These are phyloP conservation scores for Anastrepha ludens DNA, from an alignment of 1,140 invertebrate species.

Conservation along the genomic window DNA sequence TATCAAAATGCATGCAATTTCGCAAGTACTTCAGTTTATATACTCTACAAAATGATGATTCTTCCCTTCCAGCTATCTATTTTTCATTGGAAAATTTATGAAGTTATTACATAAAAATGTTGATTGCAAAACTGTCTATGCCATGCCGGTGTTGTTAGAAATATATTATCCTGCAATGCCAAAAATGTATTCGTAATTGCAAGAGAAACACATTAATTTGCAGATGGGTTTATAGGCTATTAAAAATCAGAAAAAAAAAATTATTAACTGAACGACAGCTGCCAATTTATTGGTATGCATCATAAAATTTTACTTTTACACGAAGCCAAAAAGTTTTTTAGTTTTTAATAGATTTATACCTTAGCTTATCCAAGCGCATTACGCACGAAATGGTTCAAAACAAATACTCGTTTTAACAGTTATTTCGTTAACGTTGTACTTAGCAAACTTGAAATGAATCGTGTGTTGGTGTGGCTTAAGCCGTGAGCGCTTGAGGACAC, in stretches of 20 bases:
- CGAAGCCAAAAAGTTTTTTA: background rate
- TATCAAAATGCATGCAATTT: background rate
- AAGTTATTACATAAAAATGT: too few species aligned
- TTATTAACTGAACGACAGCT: too few species aligned
- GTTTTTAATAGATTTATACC: background rate
- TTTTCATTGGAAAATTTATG: too few species aligned
- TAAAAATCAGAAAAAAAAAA: too few species aligned
- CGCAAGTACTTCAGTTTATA: background rate
- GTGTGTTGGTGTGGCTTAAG: constrained; percentile 20
- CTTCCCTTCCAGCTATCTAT: too few species aligned
- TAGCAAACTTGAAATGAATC: background rate
- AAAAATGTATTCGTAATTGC: too few species aligned
- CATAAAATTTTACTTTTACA: background rate
- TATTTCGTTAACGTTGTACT: constrained; percentile 10
- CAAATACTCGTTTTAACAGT: background rate
- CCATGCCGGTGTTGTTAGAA: background rate
- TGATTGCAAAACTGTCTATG: too few species aligned
- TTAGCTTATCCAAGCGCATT: background rate
- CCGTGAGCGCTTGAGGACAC: background rate
- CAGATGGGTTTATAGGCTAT: too few species aligned
- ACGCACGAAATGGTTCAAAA: background rate
- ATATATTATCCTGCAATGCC: background rate
- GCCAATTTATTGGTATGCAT: background rate
- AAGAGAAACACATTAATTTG: too few species aligned
- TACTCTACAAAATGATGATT: background rate